Evolutionary conservation across 2,888 invertebrate genomes (phyloP), one percentile per base, ranked within the genome.

Genomic region (Nowickia ferox): DNA sequence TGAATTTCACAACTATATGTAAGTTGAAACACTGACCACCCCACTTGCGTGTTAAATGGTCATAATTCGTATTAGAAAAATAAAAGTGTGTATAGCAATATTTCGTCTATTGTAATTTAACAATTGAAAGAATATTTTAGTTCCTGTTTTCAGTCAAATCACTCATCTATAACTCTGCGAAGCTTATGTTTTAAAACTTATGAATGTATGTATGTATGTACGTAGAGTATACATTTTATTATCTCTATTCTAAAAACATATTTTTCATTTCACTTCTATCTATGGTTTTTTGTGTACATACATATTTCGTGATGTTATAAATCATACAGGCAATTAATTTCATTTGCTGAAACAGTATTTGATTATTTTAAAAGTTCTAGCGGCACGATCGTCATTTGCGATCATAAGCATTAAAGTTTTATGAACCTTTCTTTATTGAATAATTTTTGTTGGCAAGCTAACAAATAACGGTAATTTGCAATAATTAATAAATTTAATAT

Each of bases 121-220:
- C 48, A 81, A 80, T 51, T 68, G n/a, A 82, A 63, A 82, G 63
- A 76, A 71, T 71, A 76, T 76, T 83, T 82, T 59, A 85, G 85
- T 85, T 82, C 85, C 85, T 85, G 81, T 71, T 85, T 79, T 79
- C 22, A 63, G 78, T 51, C 71, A 66, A 85, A 85, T 85, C 85
- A 82, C 75, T 82, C 82, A 82, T 51, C 69, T 71, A 79, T 78
- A 79, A 82, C 77, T 75, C 38, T 68, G 78, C 53, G 17, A 13
- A 30, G 17, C 57, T 77, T 19, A 10, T 68, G 38, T 57, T 46
- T n/a, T 13, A 6, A 6, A 19, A 42, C 15, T 9, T 2, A 51
- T 6, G 13, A n/a, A n/a, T n/a, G n/a, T n/a, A n/a, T n/a, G n/a
- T n/a, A n/a, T n/a, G n/a, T n/a, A n/a, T n/a, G n/a, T n/a, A n/a